Percentiles rank a stretch among this genome's conserved stretches.
phyloP scores from a whole-genome alignment of 2,797 vertebrate genomes.

The Masticophis lateralis region DNA sequence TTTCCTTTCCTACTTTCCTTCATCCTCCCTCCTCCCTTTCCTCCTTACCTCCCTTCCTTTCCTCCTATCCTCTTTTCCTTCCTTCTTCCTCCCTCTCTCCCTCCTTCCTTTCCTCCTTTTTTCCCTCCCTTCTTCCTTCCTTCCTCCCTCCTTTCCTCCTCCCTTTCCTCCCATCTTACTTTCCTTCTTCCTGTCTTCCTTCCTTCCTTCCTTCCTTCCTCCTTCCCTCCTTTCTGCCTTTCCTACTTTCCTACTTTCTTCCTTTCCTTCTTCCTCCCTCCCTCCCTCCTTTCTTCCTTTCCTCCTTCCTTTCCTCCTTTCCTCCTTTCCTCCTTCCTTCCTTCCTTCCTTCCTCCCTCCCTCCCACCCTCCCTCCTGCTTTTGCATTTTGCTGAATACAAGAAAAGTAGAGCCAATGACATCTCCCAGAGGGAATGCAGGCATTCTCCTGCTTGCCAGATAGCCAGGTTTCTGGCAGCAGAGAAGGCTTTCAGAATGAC shows the following conservation, averaged over 20 bases:
- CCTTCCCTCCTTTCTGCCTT: no score
- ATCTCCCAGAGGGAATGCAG: background rate
- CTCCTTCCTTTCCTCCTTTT: no score
- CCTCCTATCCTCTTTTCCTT: no score
- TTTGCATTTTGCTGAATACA: background rate
- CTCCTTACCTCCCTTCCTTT: no score
- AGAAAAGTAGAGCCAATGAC: background rate
- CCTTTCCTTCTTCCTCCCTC: no score
- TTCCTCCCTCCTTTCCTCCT: no score
- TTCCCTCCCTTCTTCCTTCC: no score
- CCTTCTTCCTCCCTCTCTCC: no score
- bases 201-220: no score
- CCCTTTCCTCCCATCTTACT: no score
- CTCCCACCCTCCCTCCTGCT: background rate
- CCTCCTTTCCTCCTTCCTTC: background rate
- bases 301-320: accelerated
- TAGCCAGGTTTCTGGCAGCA: background rate
- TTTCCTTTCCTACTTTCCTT: no score
- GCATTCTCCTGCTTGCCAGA: background rate
- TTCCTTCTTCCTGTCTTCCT: accelerated
- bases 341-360: accelerated
- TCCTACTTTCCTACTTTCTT: accelerated
- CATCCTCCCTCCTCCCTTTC: background rate
- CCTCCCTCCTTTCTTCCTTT: no score
- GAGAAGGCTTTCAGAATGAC: background rate